phyloP scores from a whole-genome alignment of 2,113 vertebrate genomes.

The Zosterops lateralis region DNA sequence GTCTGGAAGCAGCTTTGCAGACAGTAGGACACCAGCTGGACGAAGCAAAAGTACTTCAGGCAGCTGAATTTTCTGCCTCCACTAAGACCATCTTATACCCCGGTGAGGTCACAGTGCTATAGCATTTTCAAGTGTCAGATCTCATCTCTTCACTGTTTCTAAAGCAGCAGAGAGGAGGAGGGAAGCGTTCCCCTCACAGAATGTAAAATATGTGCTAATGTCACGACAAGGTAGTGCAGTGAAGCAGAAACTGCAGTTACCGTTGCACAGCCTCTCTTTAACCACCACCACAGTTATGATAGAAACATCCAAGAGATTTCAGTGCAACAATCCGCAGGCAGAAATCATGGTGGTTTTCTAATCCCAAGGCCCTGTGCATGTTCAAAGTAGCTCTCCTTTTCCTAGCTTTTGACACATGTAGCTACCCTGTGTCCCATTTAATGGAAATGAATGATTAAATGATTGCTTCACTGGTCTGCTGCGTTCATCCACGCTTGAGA shows the following conservation, averaged over 20 bases:
- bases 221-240: background rate
- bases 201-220: background rate
- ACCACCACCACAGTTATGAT: background rate
- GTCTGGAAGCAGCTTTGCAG: conserved; percentile 51
- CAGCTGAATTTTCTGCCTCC: conserved; percentile 12
- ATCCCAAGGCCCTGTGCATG: background rate
- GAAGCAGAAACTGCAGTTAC: background rate
- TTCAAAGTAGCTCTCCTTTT: background rate
- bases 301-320: background rate
- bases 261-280: background rate
- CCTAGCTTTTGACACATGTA: background rate
- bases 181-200: background rate
- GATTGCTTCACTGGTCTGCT: background rate
- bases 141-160: conserved; percentile 36
- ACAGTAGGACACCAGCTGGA: conserved; percentile 21
- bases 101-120: background rate
- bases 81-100: background rate
- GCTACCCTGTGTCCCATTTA: background rate
- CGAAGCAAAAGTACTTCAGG: background rate
- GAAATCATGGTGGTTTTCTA: background rate
- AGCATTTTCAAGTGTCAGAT: conserved; percentile 20
- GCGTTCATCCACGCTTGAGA: background rate
- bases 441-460: background rate
- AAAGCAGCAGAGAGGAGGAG: background rate
- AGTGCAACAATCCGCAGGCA: background rate